These are phyloP conservation scores for Drosophila micromelanica DNA, from an alignment of 1,140 invertebrate genomes.

Conservation along the genomic window DNA sequence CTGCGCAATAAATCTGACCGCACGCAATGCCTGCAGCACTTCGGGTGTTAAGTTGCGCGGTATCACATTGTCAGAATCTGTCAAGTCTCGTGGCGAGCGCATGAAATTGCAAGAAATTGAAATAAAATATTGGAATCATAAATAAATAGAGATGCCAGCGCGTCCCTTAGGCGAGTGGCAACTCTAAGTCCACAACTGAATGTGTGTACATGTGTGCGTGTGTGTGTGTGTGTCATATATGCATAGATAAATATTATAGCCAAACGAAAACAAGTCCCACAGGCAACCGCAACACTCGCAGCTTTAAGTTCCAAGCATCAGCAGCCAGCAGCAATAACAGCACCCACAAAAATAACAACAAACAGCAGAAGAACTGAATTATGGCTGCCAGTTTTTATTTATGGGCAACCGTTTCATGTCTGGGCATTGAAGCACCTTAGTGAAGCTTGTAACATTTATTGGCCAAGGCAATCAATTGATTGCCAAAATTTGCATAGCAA, in stretches of 20 bases:
- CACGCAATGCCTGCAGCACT: slow-evolving; percentile 95
- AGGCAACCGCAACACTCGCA: slow-evolving; percentile 21
- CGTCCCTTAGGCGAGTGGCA: slow-evolving; percentile 22
- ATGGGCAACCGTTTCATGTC: slow-evolving; percentile 2
- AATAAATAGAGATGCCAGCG: slow-evolving; percentile 61
- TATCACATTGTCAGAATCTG: slow-evolving; percentile 91
- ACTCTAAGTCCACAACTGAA: slow-evolving; percentile 28
- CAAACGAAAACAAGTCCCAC: slow-evolving; percentile 33
- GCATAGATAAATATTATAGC: slow-evolving; percentile 59
- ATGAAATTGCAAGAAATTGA: slow-evolving; percentile 80
- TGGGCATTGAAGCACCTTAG: slow-evolving; percentile 16
- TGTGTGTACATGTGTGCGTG: background rate
- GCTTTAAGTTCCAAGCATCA: slow-evolving; percentile 23
- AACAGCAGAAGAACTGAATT: slow-evolving; percentile 42
- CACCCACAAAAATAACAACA: slow-evolving; percentile 11
- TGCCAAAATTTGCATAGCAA: slow-evolving; percentile 18
- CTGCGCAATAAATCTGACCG: slow-evolving; percentile 97
- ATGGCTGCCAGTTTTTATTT: slow-evolving; percentile 43
- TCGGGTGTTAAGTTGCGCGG: slow-evolving; percentile 93
- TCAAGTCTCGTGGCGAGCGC: slow-evolving; percentile 61
- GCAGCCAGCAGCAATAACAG: slow-evolving; percentile 4
- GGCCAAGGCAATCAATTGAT: slow-evolving; percentile 27
- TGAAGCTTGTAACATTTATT: slow-evolving; percentile 38
- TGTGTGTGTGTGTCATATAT: slow-evolving; percentile 21
- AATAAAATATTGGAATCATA: slow-evolving; percentile 81